Evolutionary conservation across 2,113 vertebrate species (phyloP).

Genomic region (Vulpes ferrilata): DNA sequence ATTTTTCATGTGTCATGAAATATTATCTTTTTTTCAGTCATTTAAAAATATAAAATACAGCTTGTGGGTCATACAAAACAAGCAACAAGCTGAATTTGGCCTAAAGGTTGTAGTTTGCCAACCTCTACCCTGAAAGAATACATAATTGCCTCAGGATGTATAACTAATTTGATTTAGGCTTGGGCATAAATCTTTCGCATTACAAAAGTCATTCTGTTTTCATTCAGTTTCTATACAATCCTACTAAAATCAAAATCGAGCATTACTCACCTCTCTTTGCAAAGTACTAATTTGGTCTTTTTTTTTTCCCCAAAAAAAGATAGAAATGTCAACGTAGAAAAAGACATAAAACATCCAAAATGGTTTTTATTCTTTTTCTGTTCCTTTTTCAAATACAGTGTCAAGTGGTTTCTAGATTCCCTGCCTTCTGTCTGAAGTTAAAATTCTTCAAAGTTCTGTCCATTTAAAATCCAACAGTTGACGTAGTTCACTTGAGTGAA

Average conservation of each 20-base stretch:
- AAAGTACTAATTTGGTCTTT: neutral
- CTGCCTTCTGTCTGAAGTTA: neutral
- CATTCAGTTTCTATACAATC: neutral
- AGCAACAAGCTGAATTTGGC: neutral
- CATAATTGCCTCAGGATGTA: neutral
- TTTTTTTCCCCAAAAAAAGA: neutral
- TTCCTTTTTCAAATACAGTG: conserved; percentile 16
- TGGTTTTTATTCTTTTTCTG: neutral
- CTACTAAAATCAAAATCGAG: neutral
- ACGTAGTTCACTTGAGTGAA: neutral
- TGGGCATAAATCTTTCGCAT: neutral
- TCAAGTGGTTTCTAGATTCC: neutral
- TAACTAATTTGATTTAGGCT: neutral
- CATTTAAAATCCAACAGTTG: neutral
- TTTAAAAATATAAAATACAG: neutral
- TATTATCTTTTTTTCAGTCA: neutral
- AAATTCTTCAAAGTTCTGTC: conserved; percentile 17
- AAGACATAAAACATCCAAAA: neutral
- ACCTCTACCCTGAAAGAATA: neutral
- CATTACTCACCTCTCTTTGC: neutral
- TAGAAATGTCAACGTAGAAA: neutral
- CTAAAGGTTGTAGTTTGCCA: neutral
- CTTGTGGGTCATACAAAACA: neutral
- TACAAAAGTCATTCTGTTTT: neutral
- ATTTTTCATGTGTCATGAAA: neutral